These are phyloP conservation scores for Eidolon helvum DNA, from an alignment of 2,113 vertebrate genomes.

Conservation along the genomic window DNA sequence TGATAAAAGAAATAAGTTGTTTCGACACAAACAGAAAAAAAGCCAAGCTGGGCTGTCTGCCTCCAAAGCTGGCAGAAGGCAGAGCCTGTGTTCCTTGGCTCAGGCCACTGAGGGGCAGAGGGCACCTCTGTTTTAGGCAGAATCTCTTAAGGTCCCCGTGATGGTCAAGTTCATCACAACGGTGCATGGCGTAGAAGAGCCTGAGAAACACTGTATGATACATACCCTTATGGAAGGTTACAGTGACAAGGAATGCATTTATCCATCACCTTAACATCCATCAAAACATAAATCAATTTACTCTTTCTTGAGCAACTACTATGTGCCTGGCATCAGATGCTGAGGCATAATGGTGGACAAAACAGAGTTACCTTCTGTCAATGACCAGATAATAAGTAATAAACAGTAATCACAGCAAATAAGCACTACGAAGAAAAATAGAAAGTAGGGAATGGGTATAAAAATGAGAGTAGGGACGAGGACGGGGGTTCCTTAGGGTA, in stretches of 20 bases:
- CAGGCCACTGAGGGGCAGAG: neutral
- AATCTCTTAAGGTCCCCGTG: neutral
- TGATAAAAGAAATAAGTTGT: neutral
- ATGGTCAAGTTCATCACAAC: neutral
- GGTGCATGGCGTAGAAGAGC: neutral
- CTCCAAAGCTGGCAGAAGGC: neutral
- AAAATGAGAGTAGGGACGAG: neutral
- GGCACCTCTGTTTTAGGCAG: neutral
- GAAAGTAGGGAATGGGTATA: neutral
- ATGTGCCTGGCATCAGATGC: neutral
- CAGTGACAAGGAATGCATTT: neutral
- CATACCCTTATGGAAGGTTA: neutral
- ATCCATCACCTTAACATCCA: neutral
- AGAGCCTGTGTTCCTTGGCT: neutral
- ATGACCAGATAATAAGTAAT: neutral
- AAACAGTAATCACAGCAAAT: neutral
- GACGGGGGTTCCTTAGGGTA: accelerated
- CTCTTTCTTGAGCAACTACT: neutral
- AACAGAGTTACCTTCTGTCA: neutral
- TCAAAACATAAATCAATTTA: neutral
- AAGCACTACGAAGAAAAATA: neutral
- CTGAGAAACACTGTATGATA: neutral
- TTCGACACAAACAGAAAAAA: neutral
- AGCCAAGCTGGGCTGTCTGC: neutral
- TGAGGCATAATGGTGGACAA: neutral